Conservation (phyloP, 2,797 vertebrate genomes). For the Buceros bicornis region DNA sequence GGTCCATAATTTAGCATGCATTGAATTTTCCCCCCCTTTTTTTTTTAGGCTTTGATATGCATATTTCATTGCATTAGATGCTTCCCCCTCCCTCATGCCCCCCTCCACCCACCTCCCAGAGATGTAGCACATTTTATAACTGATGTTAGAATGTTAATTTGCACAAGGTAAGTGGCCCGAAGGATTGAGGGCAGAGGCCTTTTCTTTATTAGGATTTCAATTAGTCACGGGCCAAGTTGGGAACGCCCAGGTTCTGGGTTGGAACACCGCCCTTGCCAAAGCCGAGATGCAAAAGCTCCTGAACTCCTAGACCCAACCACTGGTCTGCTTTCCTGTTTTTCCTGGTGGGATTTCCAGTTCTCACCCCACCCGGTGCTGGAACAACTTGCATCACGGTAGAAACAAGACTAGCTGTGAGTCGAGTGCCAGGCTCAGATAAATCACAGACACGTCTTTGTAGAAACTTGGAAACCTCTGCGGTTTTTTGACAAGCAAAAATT, state of each 20-base stretch:
- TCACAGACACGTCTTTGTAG: constrained; percentile 4
- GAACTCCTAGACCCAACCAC: constrained; percentile 3
- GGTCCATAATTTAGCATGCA: constrained; percentile 80
- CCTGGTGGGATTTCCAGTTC: constrained; percentile 45
- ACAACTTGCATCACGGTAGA: background rate
- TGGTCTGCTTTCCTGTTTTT: constrained; percentile 41
- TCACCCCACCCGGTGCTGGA: background rate
- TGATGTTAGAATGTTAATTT: constrained; percentile 81
- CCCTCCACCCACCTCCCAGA: constrained; percentile 44
- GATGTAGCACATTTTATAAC: constrained; percentile 77
- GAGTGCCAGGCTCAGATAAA: constrained; percentile 46
- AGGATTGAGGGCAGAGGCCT: constrained; percentile 74
- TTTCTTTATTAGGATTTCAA: constrained; percentile 78
- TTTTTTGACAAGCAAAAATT: constrained; percentile 24
- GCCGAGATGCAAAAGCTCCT: constrained; percentile 15
- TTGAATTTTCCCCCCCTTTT: constrained; percentile 62
- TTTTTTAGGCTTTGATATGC: constrained; percentile 80
- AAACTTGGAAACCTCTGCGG: constrained; percentile 22
- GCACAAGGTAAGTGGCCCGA: constrained; percentile 72
- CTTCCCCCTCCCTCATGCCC: constrained; percentile 53
- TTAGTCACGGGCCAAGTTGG: constrained; percentile 75
- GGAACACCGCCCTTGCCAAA: background rate
- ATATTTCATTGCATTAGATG: constrained; percentile 75
- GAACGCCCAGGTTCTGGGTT: constrained; percentile 56
- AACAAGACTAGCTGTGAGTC: background rate